Evolutionary conservation across 2,113 vertebrate species (phyloP), one percentile per base, ranked within the genome.

Genomic region (Chitala chitala): DNA sequence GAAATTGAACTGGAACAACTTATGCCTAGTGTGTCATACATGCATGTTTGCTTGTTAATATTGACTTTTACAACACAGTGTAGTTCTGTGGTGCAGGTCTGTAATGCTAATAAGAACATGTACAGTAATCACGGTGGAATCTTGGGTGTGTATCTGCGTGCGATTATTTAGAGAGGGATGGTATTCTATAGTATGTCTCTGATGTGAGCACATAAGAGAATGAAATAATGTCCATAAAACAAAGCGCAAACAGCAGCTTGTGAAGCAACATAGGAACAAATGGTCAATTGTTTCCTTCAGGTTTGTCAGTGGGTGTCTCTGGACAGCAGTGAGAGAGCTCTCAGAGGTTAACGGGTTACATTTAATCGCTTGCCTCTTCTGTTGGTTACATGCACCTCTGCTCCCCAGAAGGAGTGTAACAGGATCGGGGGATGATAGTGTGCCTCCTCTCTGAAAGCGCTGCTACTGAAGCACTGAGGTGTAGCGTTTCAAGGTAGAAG

Each of bases 311-410:
- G 64, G 64, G 42, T 33, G n/a, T 53, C 48, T 50, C 68, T 4
- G 48, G 48, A 36, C 0, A 10, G 68, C 46, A 38, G 26, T 8
- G 24, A 9, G 5, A 40, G 42, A 53, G 15, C 40, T 59, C 56
- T 75, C n/a, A 13, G 24, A 55, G 65, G 74, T 69, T 50, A 48
- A 51, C 33, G 65, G 74, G 59, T 75, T 59, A 75, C 38, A 58
- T 61, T 69, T 75, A 75, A 75, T 75, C 74, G 29, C 4, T 40
- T 66, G 36, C 36, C 64, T 58, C 22, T 69, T 75, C 63, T 75
- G 38, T 68, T 42, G 73, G 38, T 68, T 68, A 69, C 66, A 69
- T 59, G n/a, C 65, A 40, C 40, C 46, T 50, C 65, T 33, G 74
- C 33, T 75, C 53, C 66, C 65, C 65, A 56, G 74, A 50, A 70